Base-by-base conservation (phyloP, 2,797 vertebrate species). In the Lagorchestes hirsutus region DNA sequence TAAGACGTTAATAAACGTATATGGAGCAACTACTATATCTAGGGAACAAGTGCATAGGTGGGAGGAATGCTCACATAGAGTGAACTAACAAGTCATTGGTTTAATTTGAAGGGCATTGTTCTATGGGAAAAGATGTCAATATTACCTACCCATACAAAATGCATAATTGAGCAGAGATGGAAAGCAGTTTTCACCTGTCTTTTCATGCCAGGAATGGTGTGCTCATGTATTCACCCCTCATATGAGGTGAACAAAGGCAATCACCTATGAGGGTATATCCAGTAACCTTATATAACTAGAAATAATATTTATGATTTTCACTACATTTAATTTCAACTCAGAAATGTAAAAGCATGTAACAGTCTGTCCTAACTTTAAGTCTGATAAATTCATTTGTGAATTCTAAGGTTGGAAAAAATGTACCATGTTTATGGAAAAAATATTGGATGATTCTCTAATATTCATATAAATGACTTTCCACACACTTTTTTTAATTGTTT, bases 381-480 rank as follows among this genome's bases (percentile, higher is more conserved):
- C 67, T 82, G 18, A 46, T 74, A 74, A 22, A 56, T 29, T 93
- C 27, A 90, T 62, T 11, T 92, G 54, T 28, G 96, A 95, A 96
- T 91, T 92, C 40, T 93, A 95, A 95, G 74, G 4, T 31, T 40
- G 28, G 56, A 91, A 92, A 90, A 95, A 58, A 91, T 56, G 50
- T 52, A 82, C 4, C 4, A 54, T 94, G 5, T 87, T 22, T 93
- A 91, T n/a, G 93, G 95, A 57, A 54, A 97, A 95, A 93, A 50
- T 24, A 34, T 82, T 40, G 18, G 8, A 87, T 92, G 31, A 93
- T 95, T 95, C 91, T 40, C 46, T 9, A 87, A 56, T 31, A 97
- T 6, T 94, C 97, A 95, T 93, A 55, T 57, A 95, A 95, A 93
- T 92, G 34, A 94, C 67, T 93, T 94, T 96, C 87, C 56, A 74